These are phyloP conservation scores for Caenorhabditis sinica DNA, from an alignment of 2,888 invertebrate genomes.

Conservation along the genomic window DNA sequence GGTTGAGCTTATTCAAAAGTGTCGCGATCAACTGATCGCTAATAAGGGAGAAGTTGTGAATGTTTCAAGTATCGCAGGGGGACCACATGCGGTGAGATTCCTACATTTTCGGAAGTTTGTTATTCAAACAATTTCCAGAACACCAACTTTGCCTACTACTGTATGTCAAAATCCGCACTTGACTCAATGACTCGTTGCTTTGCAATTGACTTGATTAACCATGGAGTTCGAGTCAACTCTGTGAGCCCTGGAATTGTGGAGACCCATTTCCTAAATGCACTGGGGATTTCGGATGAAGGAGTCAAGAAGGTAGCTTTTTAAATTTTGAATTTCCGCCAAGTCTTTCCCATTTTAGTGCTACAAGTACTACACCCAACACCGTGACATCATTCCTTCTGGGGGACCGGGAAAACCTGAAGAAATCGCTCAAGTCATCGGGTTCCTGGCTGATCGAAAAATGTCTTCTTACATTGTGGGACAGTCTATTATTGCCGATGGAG, in stretches of 20 bases:
- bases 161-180: constrained; percentile 46
- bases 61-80: constrained; percentile 45
- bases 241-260: constrained; percentile 40
- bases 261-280: constrained; percentile 24
- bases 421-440: constrained; percentile 32
- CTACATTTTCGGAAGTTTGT: no score
- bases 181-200: constrained; percentile 33
- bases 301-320: constrained; percentile 2
- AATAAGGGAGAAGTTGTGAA: constrained; percentile 49
- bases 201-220: constrained; percentile 39
- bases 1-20: constrained; percentile 37
- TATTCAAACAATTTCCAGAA: not conserved
- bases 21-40: constrained; percentile 9
- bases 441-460: constrained; percentile 8
- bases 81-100: constrained; percentile 21
- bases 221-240: constrained; percentile 53
- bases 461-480: constrained; percentile 30
- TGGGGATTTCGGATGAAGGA: constrained; percentile 18
- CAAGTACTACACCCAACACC: constrained; percentile 33
- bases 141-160: constrained; percentile 38
- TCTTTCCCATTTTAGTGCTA: constrained; percentile 14
- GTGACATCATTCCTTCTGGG: constrained; percentile 28
- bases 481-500: constrained; percentile 26
- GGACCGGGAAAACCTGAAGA: constrained; percentile 25
- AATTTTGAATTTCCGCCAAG: not conserved